Base-by-base conservation (phyloP, 2,797 vertebrate genomes). In the Gallinago solitaria region DNA sequence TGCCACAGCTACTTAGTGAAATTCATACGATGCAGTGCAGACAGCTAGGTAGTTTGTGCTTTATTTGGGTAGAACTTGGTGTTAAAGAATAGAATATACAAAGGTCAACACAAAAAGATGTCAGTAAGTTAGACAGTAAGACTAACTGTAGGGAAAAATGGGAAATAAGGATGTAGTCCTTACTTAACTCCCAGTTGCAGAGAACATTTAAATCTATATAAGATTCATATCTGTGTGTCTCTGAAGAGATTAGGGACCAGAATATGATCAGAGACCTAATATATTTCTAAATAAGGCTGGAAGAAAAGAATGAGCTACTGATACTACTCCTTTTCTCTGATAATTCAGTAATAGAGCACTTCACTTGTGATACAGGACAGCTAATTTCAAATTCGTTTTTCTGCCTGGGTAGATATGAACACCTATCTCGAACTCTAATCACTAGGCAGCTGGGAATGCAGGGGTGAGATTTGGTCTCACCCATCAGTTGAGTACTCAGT, bases 311-410 rank as follows among this genome's bases (percentile, higher is more conserved):
- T 0, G 3, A 89, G 27, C 9, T 80, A 41, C 19, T 28, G 59
- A 73, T 84, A 87, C 18, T 28, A 28, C 13, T 80, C 6, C 11
- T 85, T 91, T 88, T 85, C 48, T 83, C 35, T 0, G 3, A 25
- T 89, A 95, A 93, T 95, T 95, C 57, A 65, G 67, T 89, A 92
- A 83, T 8, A 73, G 43, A 83, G 25, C 63, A 94, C 68, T 91
- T 93, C 20, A 27, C 45, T 76, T 83, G 18, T 64, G 56, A 85
- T 70, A 74, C 4, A 24, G 39, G 25, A 70, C 28, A 28, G 8
- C 27, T 94, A 85, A 92, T 89, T 87, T 67, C 15, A 83, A 70
- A 82, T 64, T 63, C 0, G 0, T 61, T 93, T 92, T 92, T 73
- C 39, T 89, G 9, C 14, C 35, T 74, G 39, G 30, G 7, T 83